phyloP scores from a whole-genome alignment of 2,888 invertebrate genomes.

The Bedellia somnulentella region DNA sequence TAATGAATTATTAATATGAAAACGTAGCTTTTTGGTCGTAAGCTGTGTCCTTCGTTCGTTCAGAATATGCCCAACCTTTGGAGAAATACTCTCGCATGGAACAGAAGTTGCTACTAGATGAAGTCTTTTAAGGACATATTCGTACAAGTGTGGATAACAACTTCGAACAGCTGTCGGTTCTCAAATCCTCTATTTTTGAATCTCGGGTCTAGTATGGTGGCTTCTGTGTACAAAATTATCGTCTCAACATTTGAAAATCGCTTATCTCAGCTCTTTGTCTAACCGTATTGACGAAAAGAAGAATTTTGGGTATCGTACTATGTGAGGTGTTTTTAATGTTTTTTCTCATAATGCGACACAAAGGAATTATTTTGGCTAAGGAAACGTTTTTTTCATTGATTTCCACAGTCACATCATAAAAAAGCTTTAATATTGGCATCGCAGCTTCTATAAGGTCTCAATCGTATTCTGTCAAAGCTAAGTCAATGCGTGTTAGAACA shows the following conservation, averaged over 20 bases:
- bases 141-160: background rate
- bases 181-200: background rate
- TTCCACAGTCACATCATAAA: background rate
- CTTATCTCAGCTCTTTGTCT: too few species aligned
- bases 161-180: background rate
- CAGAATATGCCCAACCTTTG: too few species aligned
- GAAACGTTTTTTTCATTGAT: constrained; percentile 1
- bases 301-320: background rate
- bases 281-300: too few species aligned
- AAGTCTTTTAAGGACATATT: background rate
- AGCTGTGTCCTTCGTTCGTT: too few species aligned
- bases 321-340: background rate
- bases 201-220: constrained; percentile 1
- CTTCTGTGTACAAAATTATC: background rate
- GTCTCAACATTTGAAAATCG: background rate
- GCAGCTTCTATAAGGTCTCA: constrained; percentile 1
- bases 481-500: constrained; percentile 6
- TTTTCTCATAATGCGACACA: constrained; percentile 2
- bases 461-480: background rate
- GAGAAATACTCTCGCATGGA: constrained; percentile 2
- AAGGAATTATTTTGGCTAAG: background rate
- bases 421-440: constrained; percentile 1
- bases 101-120: background rate
- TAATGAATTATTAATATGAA: too few species aligned
- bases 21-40: too few species aligned